phyloP scores from a whole-genome alignment of 2,113 vertebrate species.

The rat (Rattus norvegicus) region GRCr8 NC_086026.1:28766501-28767000 shows the following conservation, averaged over 20 bases:
- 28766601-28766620: slow-evolving; percentile 89
- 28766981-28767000: background rate
- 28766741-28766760: background rate
- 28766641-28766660: slow-evolving; percentile 92
- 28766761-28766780: background rate
- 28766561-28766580: background rate
- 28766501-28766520: slow-evolving; percentile 91
- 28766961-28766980: background rate
- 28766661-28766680: slow-evolving; percentile 92
- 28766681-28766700: slow-evolving; percentile 85
- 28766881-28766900: background rate
- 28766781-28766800: background rate
- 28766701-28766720: slow-evolving; percentile 50
- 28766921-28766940: background rate
- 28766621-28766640: slow-evolving; percentile 91
- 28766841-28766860: background rate
- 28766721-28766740: background rate
- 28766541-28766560: background rate
- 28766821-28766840: background rate
- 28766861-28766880: slow-evolving; percentile 47
- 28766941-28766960: background rate
- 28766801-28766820: background rate
- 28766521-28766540: slow-evolving; percentile 66
- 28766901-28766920: background rate
- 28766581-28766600: background rate